A percentile compares a stretch with the other conserved stretches of the same genome.
Evolutionary conservation across 92 coral and sea anemone genomes (phyloP).

Genomic region (Pocillopora grandis): DNA sequence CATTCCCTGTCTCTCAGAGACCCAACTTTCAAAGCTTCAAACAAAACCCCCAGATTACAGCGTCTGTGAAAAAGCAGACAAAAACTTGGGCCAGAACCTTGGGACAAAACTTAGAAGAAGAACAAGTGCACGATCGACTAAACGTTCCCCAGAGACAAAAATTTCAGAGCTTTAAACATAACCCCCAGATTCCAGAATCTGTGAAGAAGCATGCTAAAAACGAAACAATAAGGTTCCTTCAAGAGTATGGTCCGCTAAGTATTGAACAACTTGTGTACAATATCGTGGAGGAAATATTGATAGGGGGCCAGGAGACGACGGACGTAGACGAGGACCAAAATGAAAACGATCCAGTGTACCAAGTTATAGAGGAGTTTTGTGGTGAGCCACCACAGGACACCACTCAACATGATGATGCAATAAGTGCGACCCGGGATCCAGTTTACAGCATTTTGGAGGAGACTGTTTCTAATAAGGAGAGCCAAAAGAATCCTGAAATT

Average conservation of each 20-base stretch:
- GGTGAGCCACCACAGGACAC: background rate
- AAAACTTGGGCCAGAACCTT: background rate
- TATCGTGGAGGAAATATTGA: slow-evolving; percentile 15
- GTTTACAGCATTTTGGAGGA: slow-evolving; percentile 5
- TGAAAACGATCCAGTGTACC: slow-evolving; percentile 8
- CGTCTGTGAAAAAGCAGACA: no score
- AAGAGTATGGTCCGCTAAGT: slow-evolving; percentile 8
- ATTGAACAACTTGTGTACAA: slow-evolving; percentile 33
- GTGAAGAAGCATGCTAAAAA: background rate
- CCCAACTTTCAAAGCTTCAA: background rate
- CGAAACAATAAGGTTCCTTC: background rate
- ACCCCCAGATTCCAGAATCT: background rate
- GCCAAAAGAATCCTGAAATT: no score
- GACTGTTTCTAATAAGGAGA: no score
- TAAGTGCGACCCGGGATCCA: background rate
- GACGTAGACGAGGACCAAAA: background rate
- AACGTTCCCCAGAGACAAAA: background rate
- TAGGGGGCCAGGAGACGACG: background rate
- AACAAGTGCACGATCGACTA: slow-evolving; percentile 6
- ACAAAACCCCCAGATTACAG: background rate
- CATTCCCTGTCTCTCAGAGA: background rate
- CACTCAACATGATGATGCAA: background rate
- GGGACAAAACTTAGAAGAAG: background rate
- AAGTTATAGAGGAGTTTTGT: background rate
- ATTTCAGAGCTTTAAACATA: background rate